A percentile compares a stretch with the other conserved stretches of the same genome.
phyloP scores from a whole-genome alignment of 2,888 invertebrate genomes.

The Eristalinus sepulchralis region DNA sequence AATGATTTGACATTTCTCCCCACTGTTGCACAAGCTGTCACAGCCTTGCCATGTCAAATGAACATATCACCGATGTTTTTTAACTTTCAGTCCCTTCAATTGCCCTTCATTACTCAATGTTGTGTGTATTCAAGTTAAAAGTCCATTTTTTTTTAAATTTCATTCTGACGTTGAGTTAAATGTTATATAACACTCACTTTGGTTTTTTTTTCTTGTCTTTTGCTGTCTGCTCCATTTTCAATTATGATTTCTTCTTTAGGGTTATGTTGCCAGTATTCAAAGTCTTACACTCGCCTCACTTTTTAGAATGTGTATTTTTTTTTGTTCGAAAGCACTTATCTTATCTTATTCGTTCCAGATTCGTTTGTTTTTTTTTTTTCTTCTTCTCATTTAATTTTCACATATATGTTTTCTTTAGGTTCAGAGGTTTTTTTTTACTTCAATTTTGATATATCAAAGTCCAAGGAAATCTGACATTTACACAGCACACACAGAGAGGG shows the following conservation, averaged over 20 bases:
- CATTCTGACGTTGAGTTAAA: neutral
- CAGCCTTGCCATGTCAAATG: neutral
- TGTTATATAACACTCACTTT: slow-evolving; percentile 69
- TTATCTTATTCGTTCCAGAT: slow-evolving; percentile 65
- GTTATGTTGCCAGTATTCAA: slow-evolving; percentile 43
- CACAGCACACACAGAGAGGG: slow-evolving; percentile 4
- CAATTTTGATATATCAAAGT: slow-evolving; percentile 60
- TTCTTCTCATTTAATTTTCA: slow-evolving; percentile 30
- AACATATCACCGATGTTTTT: neutral
- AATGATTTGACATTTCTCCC: neutral
- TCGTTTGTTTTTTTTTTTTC: slow-evolving; percentile 31
- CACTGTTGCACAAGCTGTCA: neutral
- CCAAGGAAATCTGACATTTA: slow-evolving; percentile 60
- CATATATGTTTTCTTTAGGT: slow-evolving; percentile 36
- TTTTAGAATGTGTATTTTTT: slow-evolving; percentile 21
- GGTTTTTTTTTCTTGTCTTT: slow-evolving; percentile 25
- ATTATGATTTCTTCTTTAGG: neutral
- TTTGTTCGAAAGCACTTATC: slow-evolving; percentile 61
- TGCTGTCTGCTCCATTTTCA: neutral
- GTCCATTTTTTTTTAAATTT: slow-evolving; percentile 32
- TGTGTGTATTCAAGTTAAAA: neutral
- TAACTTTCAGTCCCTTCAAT: neutral
- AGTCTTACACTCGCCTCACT: slow-evolving; percentile 36
- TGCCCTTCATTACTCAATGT: neutral
- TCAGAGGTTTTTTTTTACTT: slow-evolving; percentile 39